These are phyloP conservation scores for Lonchura striata DNA, from an alignment of 2,113 vertebrate species.

Conservation along the genomic window DNA sequence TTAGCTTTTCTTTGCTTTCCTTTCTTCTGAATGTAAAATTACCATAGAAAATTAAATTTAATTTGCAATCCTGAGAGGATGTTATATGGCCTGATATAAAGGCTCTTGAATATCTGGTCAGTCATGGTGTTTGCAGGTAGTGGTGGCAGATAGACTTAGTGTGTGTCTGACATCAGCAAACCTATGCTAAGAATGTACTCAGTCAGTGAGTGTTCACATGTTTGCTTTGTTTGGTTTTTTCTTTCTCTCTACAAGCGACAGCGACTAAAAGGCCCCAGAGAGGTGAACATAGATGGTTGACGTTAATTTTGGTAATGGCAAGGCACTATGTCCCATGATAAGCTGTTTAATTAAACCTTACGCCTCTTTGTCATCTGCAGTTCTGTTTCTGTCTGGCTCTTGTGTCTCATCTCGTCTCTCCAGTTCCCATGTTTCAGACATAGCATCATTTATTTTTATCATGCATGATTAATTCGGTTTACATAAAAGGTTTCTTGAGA, in stretches of 20 bases:
- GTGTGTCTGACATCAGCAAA: not conserved
- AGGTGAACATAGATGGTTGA: not conserved
- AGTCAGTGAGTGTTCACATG: fast-evolving
- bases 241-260: not conserved
- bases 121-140: not conserved
- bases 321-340: not conserved
- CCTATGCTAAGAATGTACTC: not conserved
- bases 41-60: not conserved
- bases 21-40: not conserved
- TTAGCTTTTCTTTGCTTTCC: not conserved
- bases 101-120: not conserved
- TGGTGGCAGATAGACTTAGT: not conserved
- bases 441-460: conserved; percentile 54
- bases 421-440: conserved; percentile 38
- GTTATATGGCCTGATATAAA: not conserved
- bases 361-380: not conserved
- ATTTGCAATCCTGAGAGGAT: not conserved
- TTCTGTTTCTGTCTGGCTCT: conserved; percentile 46
- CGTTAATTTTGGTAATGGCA: conserved; percentile 9
- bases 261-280: not conserved
- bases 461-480: conserved; percentile 48
- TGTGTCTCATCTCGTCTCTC: conserved; percentile 36
- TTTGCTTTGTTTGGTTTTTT: fast-evolving
- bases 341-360: conserved; percentile 47
- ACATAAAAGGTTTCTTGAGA: conserved; percentile 45